Evolutionary conservation across 2,888 invertebrate species (phyloP).

Genomic region (Dilophus febrilis): DNA sequence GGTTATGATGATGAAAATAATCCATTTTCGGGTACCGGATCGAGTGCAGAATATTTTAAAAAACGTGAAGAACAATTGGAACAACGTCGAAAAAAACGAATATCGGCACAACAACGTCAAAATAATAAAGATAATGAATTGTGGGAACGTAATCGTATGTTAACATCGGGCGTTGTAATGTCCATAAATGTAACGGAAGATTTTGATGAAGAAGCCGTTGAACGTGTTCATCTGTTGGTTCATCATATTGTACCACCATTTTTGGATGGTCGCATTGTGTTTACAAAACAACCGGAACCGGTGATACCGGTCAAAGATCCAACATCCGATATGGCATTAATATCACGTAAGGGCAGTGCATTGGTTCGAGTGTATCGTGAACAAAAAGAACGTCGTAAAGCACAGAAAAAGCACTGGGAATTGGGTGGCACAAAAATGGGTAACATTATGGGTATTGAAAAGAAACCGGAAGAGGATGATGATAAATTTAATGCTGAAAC

Average conservation of each 20-base stretch:
- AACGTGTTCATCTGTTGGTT: conserved; percentile 86
- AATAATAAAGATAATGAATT: conserved; percentile 96
- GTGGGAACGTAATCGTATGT: conserved; percentile 97
- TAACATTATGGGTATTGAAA: conserved; percentile 90
- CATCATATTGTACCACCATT: conserved; percentile 99
- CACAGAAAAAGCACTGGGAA: conserved; percentile 99
- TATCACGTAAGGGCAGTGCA: conserved; percentile 84
- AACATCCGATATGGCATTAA: conserved; percentile 93
- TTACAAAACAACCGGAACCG: conserved; percentile 97
- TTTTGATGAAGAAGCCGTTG: conserved; percentile 88
- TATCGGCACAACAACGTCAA: conserved; percentile 91
- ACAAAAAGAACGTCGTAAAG: conserved; percentile 89
- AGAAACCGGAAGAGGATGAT: conserved; percentile 63
- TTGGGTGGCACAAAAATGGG: conserved; percentile 74
- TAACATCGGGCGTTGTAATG: conserved; percentile 86
- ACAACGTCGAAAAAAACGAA: conserved; percentile 72
- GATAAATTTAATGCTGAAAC: conserved; percentile 40
- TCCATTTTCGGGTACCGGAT: conserved; percentile 71
- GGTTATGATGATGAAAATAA: conserved; percentile 84
- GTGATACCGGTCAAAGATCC: conserved; percentile 94
- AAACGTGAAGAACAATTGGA: conserved; percentile 88
- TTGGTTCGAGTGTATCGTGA: conserved; percentile 83
- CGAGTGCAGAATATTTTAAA: conserved; percentile 76
- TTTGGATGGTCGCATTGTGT: conserved; percentile 94
- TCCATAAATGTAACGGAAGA: conserved; percentile 78